Evolutionary conservation across 1,140 invertebrate species (phyloP), one percentile per base, ranked within the genome.

Genomic region (Matsumurasca onukii): DNA sequence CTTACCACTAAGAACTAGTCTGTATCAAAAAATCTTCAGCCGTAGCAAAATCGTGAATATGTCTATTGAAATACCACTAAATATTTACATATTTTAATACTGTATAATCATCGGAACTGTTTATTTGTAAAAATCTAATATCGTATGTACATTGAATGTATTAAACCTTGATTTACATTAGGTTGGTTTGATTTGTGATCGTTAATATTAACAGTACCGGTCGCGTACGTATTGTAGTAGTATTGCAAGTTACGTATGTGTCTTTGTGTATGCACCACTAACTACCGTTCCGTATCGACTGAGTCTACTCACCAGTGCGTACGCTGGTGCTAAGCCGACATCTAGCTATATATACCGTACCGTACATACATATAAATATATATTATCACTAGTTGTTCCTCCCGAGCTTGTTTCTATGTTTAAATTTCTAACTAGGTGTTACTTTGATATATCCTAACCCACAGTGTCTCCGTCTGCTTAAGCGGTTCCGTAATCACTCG

Each of bases 41-140:
- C 30, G 31, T 65, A 65, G 62, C 55, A 59, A 59, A 59, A 59
- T 65, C 62, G 62, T 65, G 48, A 65, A 65, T 65, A 48, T 48
- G 62, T 65, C 62, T 65, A 65, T 65, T 65, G 24, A 45, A 39
- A 65, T 65, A 25, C 62, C 62, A 65, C 48, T n/a, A 65, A 63
- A 65, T 65, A 65, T 65, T 27, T 65, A 65, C 45, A 39, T 45
- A 45, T 65, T 65, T 65, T 65, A 65, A 45, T 65, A 65, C n/a
- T n/a, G n/a, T n/a, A n/a, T 45, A 20, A 59, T 65, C 62, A 17
- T 45, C 55, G 55, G 22, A 59, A 27, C 3, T 29, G 25, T 59
- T 59, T 5, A 27, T 59, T 59, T 59, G 15, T 59, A 59, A 27
- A 24, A 59, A 59, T 27, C 25, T 59, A 59, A 59, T 9, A 59